A percentile compares a stretch with the other conserved stretches of the same genome.
These are phyloP conservation scores for Thaumetopoea pityocampa DNA, from an alignment of 1,140 invertebrate species.

Conservation along the genomic window DNA sequence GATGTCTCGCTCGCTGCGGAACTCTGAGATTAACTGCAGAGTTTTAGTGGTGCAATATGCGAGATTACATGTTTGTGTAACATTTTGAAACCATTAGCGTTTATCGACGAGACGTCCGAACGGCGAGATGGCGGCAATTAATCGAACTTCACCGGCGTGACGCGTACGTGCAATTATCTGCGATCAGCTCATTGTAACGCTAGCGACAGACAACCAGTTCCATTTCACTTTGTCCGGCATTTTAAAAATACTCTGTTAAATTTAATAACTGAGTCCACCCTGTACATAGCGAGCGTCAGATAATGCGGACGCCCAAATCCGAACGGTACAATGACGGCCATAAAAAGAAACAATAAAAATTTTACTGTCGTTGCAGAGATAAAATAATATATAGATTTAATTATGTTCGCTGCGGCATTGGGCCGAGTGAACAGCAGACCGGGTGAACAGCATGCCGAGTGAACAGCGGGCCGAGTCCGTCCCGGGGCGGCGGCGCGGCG, in stretches of 20 bases:
- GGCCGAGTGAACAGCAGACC: neutral
- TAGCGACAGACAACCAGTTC: no score
- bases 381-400: slow-evolving; percentile 62
- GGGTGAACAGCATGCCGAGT: neutral
- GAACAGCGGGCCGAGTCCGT: slow-evolving; percentile 1
- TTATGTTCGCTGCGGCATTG: slow-evolving; percentile 28
- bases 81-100: slow-evolving; percentile 15
- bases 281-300: slow-evolving; percentile 1
- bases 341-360: slow-evolving; percentile 67
- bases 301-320: slow-evolving; percentile 16
- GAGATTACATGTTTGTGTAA: slow-evolving; percentile 15
- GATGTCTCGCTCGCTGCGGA: slow-evolving; percentile 13
- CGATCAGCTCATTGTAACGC: no score
- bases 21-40: slow-evolving; percentile 14
- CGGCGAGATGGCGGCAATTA: neutral
- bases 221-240: no score
- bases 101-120: neutral
- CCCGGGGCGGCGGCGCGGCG: slow-evolving; percentile 18
- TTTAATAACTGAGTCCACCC: no score
- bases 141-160: no score
- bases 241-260: slow-evolving; percentile 10
- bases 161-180: no score
- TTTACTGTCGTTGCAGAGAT: slow-evolving; percentile 55
- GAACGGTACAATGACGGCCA: slow-evolving; percentile 34
- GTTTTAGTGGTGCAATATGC: slow-evolving; percentile 5